Percentiles rank a stretch among this genome's conserved stretches.
phyloP scores from a whole-genome alignment of 2,113 vertebrate species.

The Agapornis roseicollis region DNA sequence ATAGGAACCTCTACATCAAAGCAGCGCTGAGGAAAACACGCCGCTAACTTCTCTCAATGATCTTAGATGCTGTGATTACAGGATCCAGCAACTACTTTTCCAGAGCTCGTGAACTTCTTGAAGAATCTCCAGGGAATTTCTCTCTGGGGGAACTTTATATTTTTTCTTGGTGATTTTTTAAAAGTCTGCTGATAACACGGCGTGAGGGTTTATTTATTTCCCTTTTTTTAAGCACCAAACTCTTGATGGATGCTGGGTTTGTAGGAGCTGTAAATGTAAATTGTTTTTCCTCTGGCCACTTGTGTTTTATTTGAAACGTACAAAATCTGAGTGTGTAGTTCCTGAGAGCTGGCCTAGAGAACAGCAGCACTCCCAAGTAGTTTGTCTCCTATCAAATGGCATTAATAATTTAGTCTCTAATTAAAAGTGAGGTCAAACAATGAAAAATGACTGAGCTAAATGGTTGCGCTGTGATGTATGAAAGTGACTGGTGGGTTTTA shows the following conservation, averaged over 20 bases:
- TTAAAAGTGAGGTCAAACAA: constrained; percentile 89
- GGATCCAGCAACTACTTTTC: constrained; percentile 43
- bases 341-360: constrained; percentile 66
- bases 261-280: constrained; percentile 61
- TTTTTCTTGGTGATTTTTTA: constrained; percentile 36
- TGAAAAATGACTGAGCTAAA: constrained; percentile 79
- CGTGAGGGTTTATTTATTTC: not conserved
- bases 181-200: constrained; percentile 26
- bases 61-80: not conserved
- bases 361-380: constrained; percentile 64
- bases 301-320: constrained; percentile 73
- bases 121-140: constrained; percentile 41
- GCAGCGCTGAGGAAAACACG: not conserved
- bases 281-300: constrained; percentile 68
- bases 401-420: constrained; percentile 89
- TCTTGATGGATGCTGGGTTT: constrained; percentile 60
- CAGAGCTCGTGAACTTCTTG: constrained; percentile 41
- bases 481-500: constrained; percentile 63
- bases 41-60: not conserved
- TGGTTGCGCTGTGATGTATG: constrained; percentile 67
- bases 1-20: constrained; percentile 36
- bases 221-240: constrained; percentile 11
- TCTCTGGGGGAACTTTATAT: constrained; percentile 61
- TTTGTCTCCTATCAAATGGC: constrained; percentile 76
- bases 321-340: constrained; percentile 70